Evolutionary conservation across 2,113 vertebrate species (phyloP).

Genomic region (Murina feae): DNA sequence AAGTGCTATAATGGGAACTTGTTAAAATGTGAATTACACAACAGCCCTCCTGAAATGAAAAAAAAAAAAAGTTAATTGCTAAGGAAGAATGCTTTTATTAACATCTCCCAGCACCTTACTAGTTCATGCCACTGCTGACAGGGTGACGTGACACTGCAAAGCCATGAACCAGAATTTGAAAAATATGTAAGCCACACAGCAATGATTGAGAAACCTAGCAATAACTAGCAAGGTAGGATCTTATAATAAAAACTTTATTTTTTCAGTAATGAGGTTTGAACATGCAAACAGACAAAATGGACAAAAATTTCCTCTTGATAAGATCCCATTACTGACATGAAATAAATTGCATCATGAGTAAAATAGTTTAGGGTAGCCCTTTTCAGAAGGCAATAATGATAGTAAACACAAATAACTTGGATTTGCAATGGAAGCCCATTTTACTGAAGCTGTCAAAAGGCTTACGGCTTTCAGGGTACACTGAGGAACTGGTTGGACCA

Average conservation of each 20-base stretch:
- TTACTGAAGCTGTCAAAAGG: not conserved
- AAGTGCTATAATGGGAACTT: conserved; percentile 42
- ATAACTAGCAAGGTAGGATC: not conserved
- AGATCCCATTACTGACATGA: not conserved
- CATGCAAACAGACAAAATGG: conserved; percentile 31
- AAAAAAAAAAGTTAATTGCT: conserved; percentile 36
- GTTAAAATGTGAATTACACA: conserved; percentile 53
- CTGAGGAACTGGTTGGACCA: conserved; percentile 66
- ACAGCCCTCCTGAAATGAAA: not conserved
- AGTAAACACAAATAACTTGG: not conserved
- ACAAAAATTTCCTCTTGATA: not conserved
- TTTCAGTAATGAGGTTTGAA: not conserved
- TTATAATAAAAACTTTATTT: not conserved
- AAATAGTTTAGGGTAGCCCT: not conserved
- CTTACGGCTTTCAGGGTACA: not conserved
- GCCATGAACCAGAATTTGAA: not conserved
- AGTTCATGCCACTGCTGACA: not conserved
- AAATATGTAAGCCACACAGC: not conserved
- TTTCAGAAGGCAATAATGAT: conserved; percentile 11
- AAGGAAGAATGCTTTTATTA: conserved; percentile 3
- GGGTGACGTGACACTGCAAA: not conserved
- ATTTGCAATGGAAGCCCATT: not conserved
- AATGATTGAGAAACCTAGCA: not conserved
- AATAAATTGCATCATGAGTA: not conserved
- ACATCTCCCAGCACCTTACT: not conserved